Base-by-base conservation (phyloP, 1,140 invertebrate genomes). In the Trypoxylus dichotomus region DNA sequence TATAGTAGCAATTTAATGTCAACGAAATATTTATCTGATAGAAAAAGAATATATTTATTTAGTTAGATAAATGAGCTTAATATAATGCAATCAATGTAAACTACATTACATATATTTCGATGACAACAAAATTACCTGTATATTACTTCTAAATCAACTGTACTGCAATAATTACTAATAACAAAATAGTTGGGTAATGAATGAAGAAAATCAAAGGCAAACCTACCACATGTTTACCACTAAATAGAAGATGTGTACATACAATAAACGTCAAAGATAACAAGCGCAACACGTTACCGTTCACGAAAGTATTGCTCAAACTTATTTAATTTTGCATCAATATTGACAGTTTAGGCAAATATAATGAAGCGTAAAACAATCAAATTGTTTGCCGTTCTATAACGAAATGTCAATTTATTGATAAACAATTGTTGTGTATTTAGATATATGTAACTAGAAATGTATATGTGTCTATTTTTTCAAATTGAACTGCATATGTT, bases 341-440 rank as follows among this genome's bases (percentile, higher is more conserved):
- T 68, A 68, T 68, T 29, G 27, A 68, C 27, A 21, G 24, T 27
- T 68, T 68, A 74, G 72, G 37, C 72, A 74, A 74, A 37, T 68
- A 24, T 68, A 68, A 24, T 68, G 43, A 74, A 74, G 76, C 76
- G 76, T 19, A 77, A 77, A 73, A 77, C 76, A 77, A 77, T 77
- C 76, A 77, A 47, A 74, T 74, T 68, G 25, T 58, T 77, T 77
- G 72, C 29, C 32, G 72, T 74, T 74, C 60, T 68, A 27, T 68
- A 68, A 68, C 7, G 8, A 68, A 24, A 68, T 68, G 60, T 68
- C 60, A 68, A 68, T 68, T 68, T 68, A 68, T 68, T 27, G 1
- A 68, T 68, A 15, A 68, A 68, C 21, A 25, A 68, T 68, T 68
- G 19, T 63, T 68, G 24, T 68, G 60, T 68, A 68, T 27, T 68